Evolutionary conservation across 2,888 invertebrate species (phyloP).

Genomic region (Leuctra nigra): DNA sequence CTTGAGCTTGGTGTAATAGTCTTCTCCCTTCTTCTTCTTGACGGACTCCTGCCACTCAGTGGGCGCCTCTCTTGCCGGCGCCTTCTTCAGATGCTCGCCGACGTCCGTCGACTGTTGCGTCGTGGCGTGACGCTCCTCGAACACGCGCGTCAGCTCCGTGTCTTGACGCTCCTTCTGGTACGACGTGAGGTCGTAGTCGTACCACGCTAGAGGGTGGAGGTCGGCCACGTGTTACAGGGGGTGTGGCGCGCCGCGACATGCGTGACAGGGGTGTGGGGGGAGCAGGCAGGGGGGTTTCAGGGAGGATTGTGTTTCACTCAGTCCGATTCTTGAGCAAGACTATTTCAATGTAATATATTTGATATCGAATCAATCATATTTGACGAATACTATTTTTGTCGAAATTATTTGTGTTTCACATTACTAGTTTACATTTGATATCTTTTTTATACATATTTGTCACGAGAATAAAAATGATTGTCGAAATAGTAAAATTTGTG

Average conservation of each 20-base stretch:
- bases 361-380: too few species aligned
- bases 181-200: slow-evolving; percentile 77
- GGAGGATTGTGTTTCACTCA: neutral
- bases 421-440: too few species aligned
- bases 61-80: slow-evolving; percentile 62
- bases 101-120: slow-evolving; percentile 54
- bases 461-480: too few species aligned
- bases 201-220: slow-evolving; percentile 64
- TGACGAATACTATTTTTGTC: too few species aligned
- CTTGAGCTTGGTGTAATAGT: slow-evolving; percentile 75
- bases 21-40: slow-evolving; percentile 70
- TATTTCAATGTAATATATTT: too few species aligned
- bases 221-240: neutral
- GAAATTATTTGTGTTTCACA: too few species aligned
- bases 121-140: slow-evolving; percentile 73
- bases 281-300: neutral
- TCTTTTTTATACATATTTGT: too few species aligned
- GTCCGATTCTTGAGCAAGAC: neutral
- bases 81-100: slow-evolving; percentile 54
- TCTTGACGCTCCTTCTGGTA: slow-evolving; percentile 78
- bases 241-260: too few species aligned
- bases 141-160: slow-evolving; percentile 79
- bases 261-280: neutral
- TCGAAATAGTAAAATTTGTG: too few species aligned
- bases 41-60: slow-evolving; percentile 83